These are phyloP conservation scores for Eumacrocentrus americanus DNA, from an alignment of 2,888 invertebrate genomes.

Conservation along the genomic window DNA sequence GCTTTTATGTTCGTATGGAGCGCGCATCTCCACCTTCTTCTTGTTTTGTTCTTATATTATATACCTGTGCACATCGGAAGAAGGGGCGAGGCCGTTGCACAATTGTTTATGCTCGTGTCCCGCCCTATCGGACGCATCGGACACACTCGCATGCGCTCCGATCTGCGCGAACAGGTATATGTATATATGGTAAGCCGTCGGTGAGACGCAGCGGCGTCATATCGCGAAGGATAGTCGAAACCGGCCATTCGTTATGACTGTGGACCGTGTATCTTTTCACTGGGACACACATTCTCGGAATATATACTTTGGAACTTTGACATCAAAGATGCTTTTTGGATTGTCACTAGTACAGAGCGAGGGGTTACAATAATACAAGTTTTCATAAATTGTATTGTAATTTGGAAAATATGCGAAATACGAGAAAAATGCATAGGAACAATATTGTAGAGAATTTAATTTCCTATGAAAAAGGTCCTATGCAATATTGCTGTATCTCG, in stretches of 20 bases:
- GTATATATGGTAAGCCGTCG: not conserved
- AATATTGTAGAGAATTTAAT: no score
- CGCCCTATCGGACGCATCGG: conserved; percentile 60
- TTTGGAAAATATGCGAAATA: no score
- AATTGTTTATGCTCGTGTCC: conserved; percentile 60
- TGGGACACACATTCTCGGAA: conserved; percentile 7
- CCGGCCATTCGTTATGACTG: conserved; percentile 26
- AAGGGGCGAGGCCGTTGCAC: conserved; percentile 57
- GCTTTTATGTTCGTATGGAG: not conserved
- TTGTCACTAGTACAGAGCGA: not conserved
- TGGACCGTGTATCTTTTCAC: conserved; percentile 14
- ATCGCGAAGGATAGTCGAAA: conserved; percentile 29
- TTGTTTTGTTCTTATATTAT: conserved; percentile 15
- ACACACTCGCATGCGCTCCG: conserved; percentile 35
- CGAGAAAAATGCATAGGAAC: no score
- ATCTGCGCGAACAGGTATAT: conserved; percentile 16
- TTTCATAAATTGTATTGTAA: no score
- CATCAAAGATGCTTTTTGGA: not conserved
- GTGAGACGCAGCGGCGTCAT: conserved; percentile 18
- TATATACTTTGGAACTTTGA: conserved; percentile 1
- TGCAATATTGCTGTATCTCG: not conserved
- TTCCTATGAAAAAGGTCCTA: not conserved
- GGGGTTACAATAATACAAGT: no score
- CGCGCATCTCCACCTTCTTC: conserved; percentile 23
- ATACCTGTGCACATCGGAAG: conserved; percentile 44